phyloP scores from a whole-genome alignment of 2,113 vertebrate species.

The Anseranas semipalmata region DNA sequence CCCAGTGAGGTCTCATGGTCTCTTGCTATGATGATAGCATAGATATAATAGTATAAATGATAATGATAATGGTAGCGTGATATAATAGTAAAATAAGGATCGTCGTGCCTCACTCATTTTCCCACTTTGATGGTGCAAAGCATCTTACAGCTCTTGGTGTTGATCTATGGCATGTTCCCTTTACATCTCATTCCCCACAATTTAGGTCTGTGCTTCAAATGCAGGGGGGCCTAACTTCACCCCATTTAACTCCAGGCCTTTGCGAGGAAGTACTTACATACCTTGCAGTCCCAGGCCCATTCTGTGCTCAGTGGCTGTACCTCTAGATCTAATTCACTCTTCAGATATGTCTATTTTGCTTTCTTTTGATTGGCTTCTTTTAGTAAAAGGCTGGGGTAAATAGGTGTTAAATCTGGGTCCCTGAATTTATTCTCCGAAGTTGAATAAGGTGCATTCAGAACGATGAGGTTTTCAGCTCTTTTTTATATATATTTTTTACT shows the following conservation, averaged over 20 bases:
- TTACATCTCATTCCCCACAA: neutral
- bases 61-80: too few relatives aligned
- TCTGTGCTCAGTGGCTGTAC: neutral
- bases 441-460: neutral
- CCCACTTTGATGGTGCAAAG: neutral
- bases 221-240: neutral
- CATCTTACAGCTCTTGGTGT: neutral
- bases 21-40: neutral
- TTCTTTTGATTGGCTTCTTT: neutral
- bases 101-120: neutral
- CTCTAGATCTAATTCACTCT: neutral
- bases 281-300: neutral
- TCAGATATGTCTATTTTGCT: neutral
- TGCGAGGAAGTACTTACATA: neutral
- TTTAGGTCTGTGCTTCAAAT: neutral
- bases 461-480: neutral
- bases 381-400: neutral
- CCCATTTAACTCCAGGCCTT: neutral
- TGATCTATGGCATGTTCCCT: neutral
- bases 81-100: neutral
- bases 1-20: neutral
- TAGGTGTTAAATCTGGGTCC: neutral
- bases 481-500: neutral
- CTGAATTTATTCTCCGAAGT: neutral
- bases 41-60: too few relatives aligned